These are phyloP conservation scores for Actinostola sp. DNA, from an alignment of 92 coral and sea anemone species.

Conservation along the genomic window DNA sequence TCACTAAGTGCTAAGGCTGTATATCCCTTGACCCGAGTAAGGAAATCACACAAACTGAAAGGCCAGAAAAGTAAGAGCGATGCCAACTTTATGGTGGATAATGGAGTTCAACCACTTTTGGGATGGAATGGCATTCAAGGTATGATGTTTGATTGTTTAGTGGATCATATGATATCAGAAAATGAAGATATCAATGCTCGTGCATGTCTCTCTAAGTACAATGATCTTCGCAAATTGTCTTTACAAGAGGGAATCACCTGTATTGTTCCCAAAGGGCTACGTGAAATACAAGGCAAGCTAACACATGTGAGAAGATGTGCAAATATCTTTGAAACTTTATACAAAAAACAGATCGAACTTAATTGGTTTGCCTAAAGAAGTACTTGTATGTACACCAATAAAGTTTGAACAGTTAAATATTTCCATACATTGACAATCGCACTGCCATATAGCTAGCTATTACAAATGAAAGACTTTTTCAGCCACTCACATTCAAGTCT, in stretches of 20 bases:
- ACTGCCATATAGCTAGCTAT: no score
- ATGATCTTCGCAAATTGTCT: conserved; percentile 31
- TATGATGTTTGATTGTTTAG: conserved; percentile 44
- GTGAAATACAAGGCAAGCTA: conserved; percentile 44
- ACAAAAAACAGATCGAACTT: conserved; percentile 34
- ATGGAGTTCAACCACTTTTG: conserved; percentile 25
- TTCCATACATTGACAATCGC: no score
- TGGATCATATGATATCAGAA: conserved; percentile 39
- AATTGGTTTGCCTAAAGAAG: conserved; percentile 29
- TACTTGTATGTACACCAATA: no score
- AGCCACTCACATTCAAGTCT: no score
- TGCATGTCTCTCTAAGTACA: conserved; percentile 19
- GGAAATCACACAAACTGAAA: conserved; percentile 27
- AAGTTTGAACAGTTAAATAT: no score
- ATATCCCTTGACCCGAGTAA: conserved; percentile 38
- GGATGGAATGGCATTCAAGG: conserved; percentile 43
- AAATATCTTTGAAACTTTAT: conserved; percentile 32
- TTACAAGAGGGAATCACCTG: conserved; percentile 32
- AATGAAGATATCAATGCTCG: conserved; percentile 23
- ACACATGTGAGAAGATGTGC: conserved; percentile 32
- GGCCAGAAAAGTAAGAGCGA: conserved; percentile 32
- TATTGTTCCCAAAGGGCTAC: conserved; percentile 22
- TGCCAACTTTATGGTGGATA: conserved; percentile 27
- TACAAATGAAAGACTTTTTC: no score
- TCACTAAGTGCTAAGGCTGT: conserved; percentile 39